These are phyloP conservation scores for Amazona guildingii DNA, from an alignment of 2,113 vertebrate species.

Conservation along the genomic window DNA sequence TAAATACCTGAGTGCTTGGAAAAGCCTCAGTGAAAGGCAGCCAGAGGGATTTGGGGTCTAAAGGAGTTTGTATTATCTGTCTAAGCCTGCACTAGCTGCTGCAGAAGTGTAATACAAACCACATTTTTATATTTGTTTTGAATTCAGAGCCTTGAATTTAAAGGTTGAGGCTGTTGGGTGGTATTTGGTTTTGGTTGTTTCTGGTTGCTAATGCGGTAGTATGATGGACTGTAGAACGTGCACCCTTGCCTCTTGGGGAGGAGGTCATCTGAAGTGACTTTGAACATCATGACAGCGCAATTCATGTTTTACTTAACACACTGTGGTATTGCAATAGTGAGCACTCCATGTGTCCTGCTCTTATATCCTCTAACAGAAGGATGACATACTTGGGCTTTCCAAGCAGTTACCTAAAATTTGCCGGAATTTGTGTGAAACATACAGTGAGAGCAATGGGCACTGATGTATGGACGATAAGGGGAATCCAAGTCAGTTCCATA, in stretches of 20 bases:
- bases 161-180: background rate
- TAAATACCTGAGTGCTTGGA: background rate
- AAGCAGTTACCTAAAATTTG: background rate
- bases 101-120: background rate
- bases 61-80: background rate
- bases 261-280: background rate
- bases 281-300: accelerated
- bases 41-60: constrained; percentile 15
- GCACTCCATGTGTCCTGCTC: background rate
- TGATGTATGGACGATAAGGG: background rate
- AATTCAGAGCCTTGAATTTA: background rate
- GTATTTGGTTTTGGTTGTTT: background rate
- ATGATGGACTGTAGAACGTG: background rate
- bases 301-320: accelerated
- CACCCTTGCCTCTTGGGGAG: background rate
- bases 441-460: background rate
- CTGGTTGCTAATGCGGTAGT: background rate
- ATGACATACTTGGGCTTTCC: background rate
- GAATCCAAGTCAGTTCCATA: background rate
- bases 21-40: constrained; percentile 5
- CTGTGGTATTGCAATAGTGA: background rate
- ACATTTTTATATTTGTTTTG: background rate
- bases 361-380: background rate
- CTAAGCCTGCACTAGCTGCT: background rate
- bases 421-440: background rate